Percentiles rank a stretch among this genome's conserved stretches.
phyloP scores from a whole-genome alignment of 2,888 invertebrate genomes.

The Holacanthella duospinosa region DNA sequence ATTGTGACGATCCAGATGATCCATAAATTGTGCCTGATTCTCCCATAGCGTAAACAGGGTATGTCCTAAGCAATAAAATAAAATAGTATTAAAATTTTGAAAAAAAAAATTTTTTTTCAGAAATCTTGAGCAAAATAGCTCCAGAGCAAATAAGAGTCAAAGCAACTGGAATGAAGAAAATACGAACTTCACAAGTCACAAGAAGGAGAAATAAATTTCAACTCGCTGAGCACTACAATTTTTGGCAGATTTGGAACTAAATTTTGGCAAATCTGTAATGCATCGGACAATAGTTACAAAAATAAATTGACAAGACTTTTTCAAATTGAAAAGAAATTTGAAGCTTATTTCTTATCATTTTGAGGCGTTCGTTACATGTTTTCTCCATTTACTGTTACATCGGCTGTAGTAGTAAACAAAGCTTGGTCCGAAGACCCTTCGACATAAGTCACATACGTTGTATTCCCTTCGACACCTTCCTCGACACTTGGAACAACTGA shows the following conservation, averaged over 20 bases:
- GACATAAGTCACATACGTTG: constrained; percentile 7
- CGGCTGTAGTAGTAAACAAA: not conserved
- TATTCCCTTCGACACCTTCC: not conserved
- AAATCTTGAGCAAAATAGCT: not conserved
- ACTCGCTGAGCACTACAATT: not conserved
- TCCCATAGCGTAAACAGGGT: constrained; percentile 63
- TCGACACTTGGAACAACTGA: not conserved
- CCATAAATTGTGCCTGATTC: constrained; percentile 52
- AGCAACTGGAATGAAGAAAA: not conserved
- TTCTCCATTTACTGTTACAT: constrained; percentile 4
- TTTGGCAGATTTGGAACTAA: no score
- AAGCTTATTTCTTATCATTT: not conserved
- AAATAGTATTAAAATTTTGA: constrained; percentile 1
- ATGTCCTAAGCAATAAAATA: no score
- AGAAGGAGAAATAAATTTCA: not conserved
- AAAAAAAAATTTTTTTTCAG: not conserved
- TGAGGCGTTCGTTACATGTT: not conserved
- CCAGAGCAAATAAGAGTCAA: not conserved
- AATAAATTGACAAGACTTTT: not conserved
- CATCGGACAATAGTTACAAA: not conserved
- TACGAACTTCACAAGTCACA: not conserved
- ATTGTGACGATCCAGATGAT: constrained; percentile 57
- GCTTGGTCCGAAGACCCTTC: constrained; percentile 2
- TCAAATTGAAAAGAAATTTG: not conserved
- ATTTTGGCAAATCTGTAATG: no score